Conservation (phyloP, 2,888 invertebrate species). For the Diadegma fenestrale region DNA sequence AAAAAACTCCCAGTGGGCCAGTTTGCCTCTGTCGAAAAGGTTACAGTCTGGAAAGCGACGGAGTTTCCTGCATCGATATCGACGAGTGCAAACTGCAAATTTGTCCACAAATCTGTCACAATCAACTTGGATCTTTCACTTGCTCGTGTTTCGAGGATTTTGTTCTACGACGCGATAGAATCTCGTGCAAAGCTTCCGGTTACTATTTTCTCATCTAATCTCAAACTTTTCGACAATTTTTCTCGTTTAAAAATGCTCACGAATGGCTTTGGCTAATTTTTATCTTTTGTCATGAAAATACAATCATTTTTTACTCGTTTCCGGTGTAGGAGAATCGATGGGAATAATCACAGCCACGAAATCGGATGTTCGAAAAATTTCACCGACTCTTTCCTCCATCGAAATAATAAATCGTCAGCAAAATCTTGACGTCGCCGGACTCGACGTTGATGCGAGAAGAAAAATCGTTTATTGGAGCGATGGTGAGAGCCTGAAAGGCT, state of each 20-base stretch:
- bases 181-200: conserved; percentile 89
- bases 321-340: conserved; percentile 79
- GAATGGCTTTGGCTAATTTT: not conserved
- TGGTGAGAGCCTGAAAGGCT: conserved; percentile 73
- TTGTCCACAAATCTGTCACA: conserved; percentile 89
- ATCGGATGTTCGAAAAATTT: conserved; percentile 79
- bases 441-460: conserved; percentile 86
- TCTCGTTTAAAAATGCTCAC: not conserved
- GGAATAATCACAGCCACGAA: conserved; percentile 78
- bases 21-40: conserved; percentile 89
- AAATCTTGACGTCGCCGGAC: conserved; percentile 84
- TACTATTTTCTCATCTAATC: conserved; percentile 64
- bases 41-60: conserved; percentile 86
- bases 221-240: not conserved
- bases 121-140: conserved; percentile 86
- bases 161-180: conserved; percentile 87
- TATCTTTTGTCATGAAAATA: not conserved
- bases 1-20: conserved; percentile 89
- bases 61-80: conserved; percentile 88
- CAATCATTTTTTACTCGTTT: not conserved
- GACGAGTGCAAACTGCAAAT: conserved; percentile 89
- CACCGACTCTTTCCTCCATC: conserved; percentile 73
- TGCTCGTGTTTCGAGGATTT: conserved; percentile 88
- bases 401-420: conserved; percentile 75
- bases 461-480: conserved; percentile 86